Conservation (phyloP, 2,797 vertebrate genomes). For the Pangasius djambal region DNA sequence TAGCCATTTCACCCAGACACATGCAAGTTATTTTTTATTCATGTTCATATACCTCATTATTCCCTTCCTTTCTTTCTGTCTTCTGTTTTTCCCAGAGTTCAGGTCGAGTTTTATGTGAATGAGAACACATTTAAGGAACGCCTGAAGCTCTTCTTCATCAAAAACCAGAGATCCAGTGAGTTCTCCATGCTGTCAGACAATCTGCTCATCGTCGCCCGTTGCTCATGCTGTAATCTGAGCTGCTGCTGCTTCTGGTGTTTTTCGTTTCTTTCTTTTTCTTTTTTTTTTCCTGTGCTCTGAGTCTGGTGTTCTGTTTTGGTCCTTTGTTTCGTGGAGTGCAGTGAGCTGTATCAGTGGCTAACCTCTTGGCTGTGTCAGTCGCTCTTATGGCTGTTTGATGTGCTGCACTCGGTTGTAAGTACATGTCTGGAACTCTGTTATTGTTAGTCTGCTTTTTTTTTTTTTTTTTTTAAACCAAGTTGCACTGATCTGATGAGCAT, state of each 20-base stretch:
- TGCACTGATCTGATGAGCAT: neutral
- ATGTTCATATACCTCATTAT: neutral
- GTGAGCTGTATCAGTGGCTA: slow-evolving; percentile 33
- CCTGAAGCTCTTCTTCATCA: slow-evolving; percentile 88
- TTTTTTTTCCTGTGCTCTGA: slow-evolving; percentile 34
- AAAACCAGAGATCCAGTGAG: slow-evolving; percentile 91
- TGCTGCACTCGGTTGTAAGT: slow-evolving; percentile 37
- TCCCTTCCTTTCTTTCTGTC: slow-evolving; percentile 28
- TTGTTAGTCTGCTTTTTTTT: neutral
- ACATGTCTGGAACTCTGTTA: slow-evolving; percentile 55
- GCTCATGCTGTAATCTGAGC: neutral
- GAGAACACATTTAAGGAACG: slow-evolving; percentile 88
- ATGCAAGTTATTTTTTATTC: slow-evolving; percentile 20
- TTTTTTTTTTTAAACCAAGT: neutral
- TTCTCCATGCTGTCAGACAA: slow-evolving; percentile 39
- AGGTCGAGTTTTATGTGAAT: slow-evolving; percentile 87
- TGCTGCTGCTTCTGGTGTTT: neutral
- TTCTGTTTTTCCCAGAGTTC: slow-evolving; percentile 71
- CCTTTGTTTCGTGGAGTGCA: neutral
- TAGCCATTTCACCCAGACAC: slow-evolving; percentile 38
- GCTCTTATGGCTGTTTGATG: slow-evolving; percentile 38
- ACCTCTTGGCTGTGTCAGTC: slow-evolving; percentile 25
- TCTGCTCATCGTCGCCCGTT: neutral
- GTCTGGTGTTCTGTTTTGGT: slow-evolving; percentile 1
- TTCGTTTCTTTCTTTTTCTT: slow-evolving; percentile 22